These are phyloP conservation scores for Marcusenius ussheri DNA, from an alignment of 2,113 vertebrate genomes.

Conservation along the genomic window DNA sequence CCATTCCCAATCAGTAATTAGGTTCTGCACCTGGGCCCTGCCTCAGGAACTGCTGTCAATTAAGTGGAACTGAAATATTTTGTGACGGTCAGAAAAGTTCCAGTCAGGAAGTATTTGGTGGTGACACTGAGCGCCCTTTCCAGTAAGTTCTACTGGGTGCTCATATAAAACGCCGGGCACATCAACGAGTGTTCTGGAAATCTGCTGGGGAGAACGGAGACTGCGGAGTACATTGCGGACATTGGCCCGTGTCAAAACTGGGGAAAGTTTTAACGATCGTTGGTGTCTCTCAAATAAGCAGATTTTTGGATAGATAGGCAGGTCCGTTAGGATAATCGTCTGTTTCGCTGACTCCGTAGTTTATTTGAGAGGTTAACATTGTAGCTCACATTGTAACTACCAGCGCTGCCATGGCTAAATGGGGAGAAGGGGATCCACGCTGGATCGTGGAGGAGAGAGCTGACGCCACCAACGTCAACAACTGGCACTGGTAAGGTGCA, in stretches of 20 bases:
- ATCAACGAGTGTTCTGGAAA: background rate
- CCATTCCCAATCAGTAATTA: background rate
- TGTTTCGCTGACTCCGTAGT: background rate
- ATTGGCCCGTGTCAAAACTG: background rate
- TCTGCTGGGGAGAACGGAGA: background rate
- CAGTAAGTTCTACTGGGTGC: constrained; percentile 6
- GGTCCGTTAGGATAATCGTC: background rate
- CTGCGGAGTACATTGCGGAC: background rate
- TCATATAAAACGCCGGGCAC: background rate
- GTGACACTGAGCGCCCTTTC: constrained; percentile 12
- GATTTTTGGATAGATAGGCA: background rate
- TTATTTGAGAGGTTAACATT: background rate
- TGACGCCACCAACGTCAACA: constrained; percentile 97
- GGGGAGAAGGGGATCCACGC: constrained; percentile 96
- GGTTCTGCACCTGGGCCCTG: background rate
- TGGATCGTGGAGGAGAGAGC: constrained; percentile 97
- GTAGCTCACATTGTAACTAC: background rate
- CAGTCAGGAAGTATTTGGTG: background rate
- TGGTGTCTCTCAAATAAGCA: background rate
- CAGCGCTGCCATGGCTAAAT: constrained; percentile 77
- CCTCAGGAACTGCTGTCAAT: background rate
- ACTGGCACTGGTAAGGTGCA: constrained; percentile 88
- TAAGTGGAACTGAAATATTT: background rate
- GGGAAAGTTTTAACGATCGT: background rate
- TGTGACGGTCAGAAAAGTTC: background rate